Percentiles rank a stretch among this genome's conserved stretches.
Conservation (phyloP, 1,140 invertebrate species). For the Polyergus mexicanus region DNA sequence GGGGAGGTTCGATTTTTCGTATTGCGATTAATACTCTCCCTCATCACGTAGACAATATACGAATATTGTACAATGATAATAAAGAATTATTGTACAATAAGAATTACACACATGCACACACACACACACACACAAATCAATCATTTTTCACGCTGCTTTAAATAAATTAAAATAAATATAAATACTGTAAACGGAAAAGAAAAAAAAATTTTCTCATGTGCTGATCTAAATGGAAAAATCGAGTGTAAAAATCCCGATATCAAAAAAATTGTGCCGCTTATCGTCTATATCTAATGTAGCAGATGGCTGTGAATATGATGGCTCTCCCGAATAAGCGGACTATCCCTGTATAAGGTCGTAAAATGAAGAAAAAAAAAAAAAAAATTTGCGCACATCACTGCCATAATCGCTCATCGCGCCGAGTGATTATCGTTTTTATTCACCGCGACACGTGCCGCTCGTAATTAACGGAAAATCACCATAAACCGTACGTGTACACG, state of each 20-base stretch:
- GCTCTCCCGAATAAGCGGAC: background rate
- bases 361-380: conserved; percentile 3
- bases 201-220: background rate
- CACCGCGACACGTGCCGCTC: conserved; percentile 34
- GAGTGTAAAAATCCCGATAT: no score
- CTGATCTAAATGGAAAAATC: background rate
- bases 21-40: background rate
- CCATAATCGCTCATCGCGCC: conserved; percentile 29
- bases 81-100: background rate
- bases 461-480: conserved; percentile 74
- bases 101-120: no score
- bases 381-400: background rate
- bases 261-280: background rate
- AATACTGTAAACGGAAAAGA: no score
- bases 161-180: no score
- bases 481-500: conserved; percentile 36
- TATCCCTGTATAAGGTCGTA: background rate
- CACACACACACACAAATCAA: no score
- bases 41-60: background rate
- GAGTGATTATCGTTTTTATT: conserved; percentile 54
- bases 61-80: background rate
- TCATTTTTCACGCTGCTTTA: background rate
- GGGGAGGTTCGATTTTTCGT: conserved; percentile 14
- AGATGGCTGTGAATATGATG: background rate
- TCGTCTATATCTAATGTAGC: background rate